Conservation (phyloP, 2,888 invertebrate species). For the Lepidocyrtinus sp. region DNA sequence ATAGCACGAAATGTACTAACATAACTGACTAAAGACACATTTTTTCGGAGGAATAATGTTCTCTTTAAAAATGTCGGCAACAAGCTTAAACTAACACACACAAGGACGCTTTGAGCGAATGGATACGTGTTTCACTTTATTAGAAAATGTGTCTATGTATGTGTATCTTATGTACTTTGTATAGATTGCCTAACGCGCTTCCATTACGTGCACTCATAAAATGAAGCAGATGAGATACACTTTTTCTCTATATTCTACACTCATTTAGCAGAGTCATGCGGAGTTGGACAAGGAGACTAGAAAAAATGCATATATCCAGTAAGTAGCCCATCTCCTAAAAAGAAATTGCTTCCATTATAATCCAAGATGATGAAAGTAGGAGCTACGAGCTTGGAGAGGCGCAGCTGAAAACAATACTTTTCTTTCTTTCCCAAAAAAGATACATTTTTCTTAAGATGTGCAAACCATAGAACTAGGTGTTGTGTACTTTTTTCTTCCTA, state of each 20-base stretch:
- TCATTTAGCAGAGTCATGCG: background rate
- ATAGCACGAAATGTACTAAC: constrained; percentile 48
- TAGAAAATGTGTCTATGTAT: background rate
- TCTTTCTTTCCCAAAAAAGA: background rate
- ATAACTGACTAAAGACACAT: constrained; percentile 53
- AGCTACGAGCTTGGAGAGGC: constrained; percentile 15
- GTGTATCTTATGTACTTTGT: constrained; percentile 15
- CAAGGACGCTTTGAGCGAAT: background rate
- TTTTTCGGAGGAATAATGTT: constrained; percentile 52
- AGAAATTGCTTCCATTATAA: constrained; percentile 48
- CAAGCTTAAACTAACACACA: constrained; percentile 31
- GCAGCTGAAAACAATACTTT: constrained; percentile 55
- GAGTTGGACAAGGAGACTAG: background rate
- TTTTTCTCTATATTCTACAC: background rate
- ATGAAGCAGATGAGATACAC: constrained; percentile 40
- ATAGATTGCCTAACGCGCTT: background rate
- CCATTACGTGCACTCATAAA: constrained; percentile 34
- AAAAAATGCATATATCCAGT: background rate
- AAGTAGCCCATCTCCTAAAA: constrained; percentile 39
- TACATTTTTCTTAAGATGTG: constrained; percentile 12
- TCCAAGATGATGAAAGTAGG: constrained; percentile 29
- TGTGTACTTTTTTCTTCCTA: background rate
- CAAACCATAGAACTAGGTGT: background rate
- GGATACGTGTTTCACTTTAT: background rate
- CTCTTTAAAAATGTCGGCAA: constrained; percentile 56